A percentile compares a stretch with the other conserved stretches of the same genome.
Conservation (phyloP, 64 coral and sea anemone genomes). For the Actinia equina region DNA sequence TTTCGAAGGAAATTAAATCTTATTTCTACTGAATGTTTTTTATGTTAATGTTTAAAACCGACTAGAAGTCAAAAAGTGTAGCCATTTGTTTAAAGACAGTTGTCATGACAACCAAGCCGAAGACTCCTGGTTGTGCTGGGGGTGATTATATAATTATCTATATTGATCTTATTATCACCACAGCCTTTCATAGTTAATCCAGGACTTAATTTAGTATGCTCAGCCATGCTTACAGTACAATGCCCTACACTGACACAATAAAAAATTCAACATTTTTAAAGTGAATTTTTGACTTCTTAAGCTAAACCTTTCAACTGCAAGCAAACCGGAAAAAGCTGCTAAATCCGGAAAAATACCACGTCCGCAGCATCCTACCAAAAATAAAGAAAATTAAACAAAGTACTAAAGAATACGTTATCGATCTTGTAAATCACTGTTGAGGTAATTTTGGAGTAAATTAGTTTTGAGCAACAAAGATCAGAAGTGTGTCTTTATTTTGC, state of each 20-base stretch:
- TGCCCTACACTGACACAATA: background rate
- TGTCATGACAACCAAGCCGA: background rate
- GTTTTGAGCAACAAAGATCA: no score
- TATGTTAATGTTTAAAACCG: background rate
- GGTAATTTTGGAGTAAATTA: no score
- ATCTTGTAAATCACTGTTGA: no score
- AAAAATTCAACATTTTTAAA: background rate
- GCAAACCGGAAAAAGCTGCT: no score
- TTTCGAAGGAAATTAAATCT: background rate
- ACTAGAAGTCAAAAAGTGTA: background rate
- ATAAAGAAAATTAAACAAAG: no score
- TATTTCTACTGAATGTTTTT: background rate
- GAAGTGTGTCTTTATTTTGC: no score
- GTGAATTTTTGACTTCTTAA: background rate
- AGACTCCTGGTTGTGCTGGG: background rate
- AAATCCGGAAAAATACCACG: no score
- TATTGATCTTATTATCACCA: slow-evolving; percentile 2
- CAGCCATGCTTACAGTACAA: background rate
- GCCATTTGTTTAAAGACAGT: background rate
- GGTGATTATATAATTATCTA: background rate
- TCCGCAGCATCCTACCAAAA: no score
- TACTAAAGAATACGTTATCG: no score
- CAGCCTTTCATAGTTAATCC: background rate
- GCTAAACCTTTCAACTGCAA: no score
- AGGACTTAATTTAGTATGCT: background rate